Conservation (phyloP, 2,888 invertebrate genomes). For the Andrena hattorfiana region DNA sequence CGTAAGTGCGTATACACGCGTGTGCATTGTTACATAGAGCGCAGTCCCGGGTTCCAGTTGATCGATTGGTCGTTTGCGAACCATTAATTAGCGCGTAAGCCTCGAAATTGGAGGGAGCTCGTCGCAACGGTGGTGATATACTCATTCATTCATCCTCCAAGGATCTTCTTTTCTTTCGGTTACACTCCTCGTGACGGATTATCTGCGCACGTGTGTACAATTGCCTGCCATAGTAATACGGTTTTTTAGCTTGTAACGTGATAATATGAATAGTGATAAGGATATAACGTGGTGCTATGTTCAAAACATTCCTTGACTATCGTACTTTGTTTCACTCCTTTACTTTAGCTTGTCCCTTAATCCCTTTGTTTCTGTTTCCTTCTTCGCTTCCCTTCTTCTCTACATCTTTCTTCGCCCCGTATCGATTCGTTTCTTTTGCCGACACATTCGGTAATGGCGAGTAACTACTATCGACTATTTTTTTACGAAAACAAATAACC, state of each 20-base stretch:
- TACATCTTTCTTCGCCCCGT: background rate
- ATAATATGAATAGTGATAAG: constrained; percentile 54
- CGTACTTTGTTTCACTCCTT: constrained; percentile 9
- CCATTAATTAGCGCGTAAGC: constrained; percentile 50
- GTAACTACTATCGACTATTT: constrained; percentile 33
- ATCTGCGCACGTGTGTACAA: constrained; percentile 53
- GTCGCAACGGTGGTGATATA: constrained; percentile 33
- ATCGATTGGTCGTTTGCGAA: constrained; percentile 54
- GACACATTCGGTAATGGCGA: constrained; percentile 19
- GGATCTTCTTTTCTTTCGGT: background rate
- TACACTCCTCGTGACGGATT: constrained; percentile 18
- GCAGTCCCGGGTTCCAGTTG: constrained; percentile 61
- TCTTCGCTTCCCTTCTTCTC: background rate
- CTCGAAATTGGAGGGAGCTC: constrained; percentile 53
- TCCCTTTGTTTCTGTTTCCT: background rate
- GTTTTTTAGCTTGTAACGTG: constrained; percentile 53
- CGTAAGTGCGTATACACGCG: constrained; percentile 43
- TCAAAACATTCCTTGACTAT: constrained; percentile 56
- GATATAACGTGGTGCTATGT: constrained; percentile 63
- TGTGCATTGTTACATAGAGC: constrained; percentile 46
- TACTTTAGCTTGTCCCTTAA: background rate
- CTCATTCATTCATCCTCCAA: background rate
- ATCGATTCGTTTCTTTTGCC: constrained; percentile 36
- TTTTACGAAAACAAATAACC: constrained; percentile 37
- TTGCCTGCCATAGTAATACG: constrained; percentile 59